Conservation (phyloP, 2,113 vertebrate genomes). For the Rhea americana region DNA sequence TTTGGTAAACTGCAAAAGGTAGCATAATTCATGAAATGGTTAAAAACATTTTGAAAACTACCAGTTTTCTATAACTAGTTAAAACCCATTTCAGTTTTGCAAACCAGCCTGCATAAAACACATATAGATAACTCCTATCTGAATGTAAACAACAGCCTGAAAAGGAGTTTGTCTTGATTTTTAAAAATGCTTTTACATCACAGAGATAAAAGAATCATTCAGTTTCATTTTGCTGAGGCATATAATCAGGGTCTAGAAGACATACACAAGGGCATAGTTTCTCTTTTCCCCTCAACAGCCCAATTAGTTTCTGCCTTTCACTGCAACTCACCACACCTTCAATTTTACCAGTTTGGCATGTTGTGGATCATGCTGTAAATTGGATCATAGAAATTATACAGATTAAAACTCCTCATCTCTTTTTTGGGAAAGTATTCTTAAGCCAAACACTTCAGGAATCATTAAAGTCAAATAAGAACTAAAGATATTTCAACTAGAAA, state of each 20-base stretch:
- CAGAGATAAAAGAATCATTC: not conserved
- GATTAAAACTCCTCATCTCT: not conserved
- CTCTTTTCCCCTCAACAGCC: not conserved
- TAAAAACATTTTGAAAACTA: not conserved
- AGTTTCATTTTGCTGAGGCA: not conserved
- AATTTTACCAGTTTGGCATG: not conserved
- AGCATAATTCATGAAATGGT: not conserved
- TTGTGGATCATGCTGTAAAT: not conserved
- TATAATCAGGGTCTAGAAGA: not conserved
- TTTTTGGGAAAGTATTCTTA: not conserved
- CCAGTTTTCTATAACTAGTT: not conserved
- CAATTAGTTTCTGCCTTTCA: not conserved
- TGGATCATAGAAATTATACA: rapidly evolving
- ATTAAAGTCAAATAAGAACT: not conserved
- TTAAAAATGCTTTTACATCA: not conserved
- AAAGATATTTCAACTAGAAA: not conserved
- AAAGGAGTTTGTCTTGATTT: not conserved
- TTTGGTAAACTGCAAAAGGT: not conserved
- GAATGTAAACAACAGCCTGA: not conserved
- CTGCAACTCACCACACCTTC: not conserved
- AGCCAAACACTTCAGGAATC: not conserved
- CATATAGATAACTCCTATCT: not conserved
- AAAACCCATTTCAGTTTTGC: not conserved
- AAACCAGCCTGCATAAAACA: not conserved
- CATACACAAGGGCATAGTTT: not conserved